These are phyloP conservation scores for Thera britannica DNA, from an alignment of 2,888 invertebrate genomes.

Conservation along the genomic window DNA sequence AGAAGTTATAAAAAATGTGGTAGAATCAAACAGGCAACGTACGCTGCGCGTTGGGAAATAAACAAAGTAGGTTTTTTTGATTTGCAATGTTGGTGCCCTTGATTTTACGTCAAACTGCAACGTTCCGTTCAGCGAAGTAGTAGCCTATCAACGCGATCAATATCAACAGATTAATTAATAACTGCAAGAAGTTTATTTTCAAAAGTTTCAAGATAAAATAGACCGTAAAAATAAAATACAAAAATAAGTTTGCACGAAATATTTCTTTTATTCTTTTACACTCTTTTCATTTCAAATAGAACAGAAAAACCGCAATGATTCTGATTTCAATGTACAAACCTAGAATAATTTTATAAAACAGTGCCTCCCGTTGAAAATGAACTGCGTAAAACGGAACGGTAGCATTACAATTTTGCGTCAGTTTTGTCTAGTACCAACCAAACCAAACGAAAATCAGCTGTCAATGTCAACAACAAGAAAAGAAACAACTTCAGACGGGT, in stretches of 20 bases:
- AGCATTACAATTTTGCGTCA: background rate
- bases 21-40: background rate
- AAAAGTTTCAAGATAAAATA: no score
- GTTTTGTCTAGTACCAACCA: constrained; percentile 38
- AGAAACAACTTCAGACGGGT: constrained; percentile 15
- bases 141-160: no score
- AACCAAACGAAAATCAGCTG: constrained; percentile 33
- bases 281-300: no score
- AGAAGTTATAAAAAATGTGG: background rate
- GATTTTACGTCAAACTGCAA: background rate
- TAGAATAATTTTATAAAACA: no score
- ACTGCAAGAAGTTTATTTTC: no score
- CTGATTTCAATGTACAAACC: no score
- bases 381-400: constrained; percentile 7
- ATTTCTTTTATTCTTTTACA: no score
- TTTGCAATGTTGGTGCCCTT: background rate
- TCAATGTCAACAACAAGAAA: constrained; percentile 46
- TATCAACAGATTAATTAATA: no score
- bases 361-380: no score
- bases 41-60: background rate
- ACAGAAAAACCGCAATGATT: no score
- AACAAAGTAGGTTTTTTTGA: constrained; percentile 1
- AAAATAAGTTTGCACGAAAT: no score
- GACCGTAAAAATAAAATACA: no score
- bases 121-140: constrained; percentile 4